Base-by-base conservation (phyloP, 2,888 invertebrate species). In the Petrolisthes manimaculis region DNA sequence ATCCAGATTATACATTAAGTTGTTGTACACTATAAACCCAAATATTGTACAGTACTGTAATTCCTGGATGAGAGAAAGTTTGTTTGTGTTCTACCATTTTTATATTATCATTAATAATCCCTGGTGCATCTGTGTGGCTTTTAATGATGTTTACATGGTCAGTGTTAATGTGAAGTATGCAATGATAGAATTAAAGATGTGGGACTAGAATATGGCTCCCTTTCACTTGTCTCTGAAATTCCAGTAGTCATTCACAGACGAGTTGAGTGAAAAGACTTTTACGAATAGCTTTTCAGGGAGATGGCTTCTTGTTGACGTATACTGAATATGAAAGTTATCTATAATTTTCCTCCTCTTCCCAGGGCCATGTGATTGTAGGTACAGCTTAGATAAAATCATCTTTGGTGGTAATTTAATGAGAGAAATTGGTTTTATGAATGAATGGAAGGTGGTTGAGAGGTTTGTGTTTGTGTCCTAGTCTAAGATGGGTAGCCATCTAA, bases 171-270 rank as follows among this genome's bases (percentile, higher is more conserved):
- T 37, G 37, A 37, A 37, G 37, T 37, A 37, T 2, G 37, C 37
- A 2, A 37, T 37, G 37, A 37, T 37, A 37, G 37, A 37, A 37
- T 37, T 37, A 37, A 37, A 37, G 37, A 37, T 37, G 37, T 37
- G 37, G 37, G 37, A 37, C 37, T 37, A 37, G 37, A 37, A 37
- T 37, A 37, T 37, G 37, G 37, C 37, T 37, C 37, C 37, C 54
- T 69, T 56, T 81, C 86, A 81, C 71, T 67, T 54, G 56, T 74
- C 79, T 79, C 54, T 61, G 53, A 82, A 82, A 86, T 86, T 86
- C 82, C 82, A 82, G 61, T 81, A 82, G 86, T 86, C 37, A 75
- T 81, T 37, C 71, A 78, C 56, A 56, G 56, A 75, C 56, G 86
- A 81, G 61, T 82, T 55, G 74, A 77, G 51, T 71, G 61, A 86